Percentiles rank a stretch among this genome's conserved stretches.
Conservation (phyloP, 2,888 invertebrate species). For the Sialis fuliginosa region DNA sequence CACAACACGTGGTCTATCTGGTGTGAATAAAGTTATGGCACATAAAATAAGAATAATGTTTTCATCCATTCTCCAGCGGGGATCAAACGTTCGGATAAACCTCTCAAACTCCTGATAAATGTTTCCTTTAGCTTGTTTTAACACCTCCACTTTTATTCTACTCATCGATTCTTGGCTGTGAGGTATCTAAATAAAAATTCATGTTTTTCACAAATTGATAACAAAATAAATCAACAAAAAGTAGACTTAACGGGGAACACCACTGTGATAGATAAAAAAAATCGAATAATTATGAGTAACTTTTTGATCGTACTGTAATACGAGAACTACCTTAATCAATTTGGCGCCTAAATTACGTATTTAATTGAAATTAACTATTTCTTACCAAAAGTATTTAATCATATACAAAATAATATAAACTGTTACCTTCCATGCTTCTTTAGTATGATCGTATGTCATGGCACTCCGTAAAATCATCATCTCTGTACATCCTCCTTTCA, state of each 20-base stretch:
- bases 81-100: conserved; percentile 72
- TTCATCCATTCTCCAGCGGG: conserved; percentile 72
- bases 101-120: conserved; percentile 74
- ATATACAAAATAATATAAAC: not conserved
- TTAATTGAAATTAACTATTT: no score
- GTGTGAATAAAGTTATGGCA: conserved; percentile 80
- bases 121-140: conserved; percentile 81
- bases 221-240: not conserved
- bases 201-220: not conserved
- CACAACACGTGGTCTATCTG: conserved; percentile 60
- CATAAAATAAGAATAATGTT: conserved; percentile 80
- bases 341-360: no score
- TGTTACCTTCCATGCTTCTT: conserved; percentile 74
- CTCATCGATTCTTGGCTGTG: conserved; percentile 58
- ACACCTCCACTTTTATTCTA: conserved; percentile 70
- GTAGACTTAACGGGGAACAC: not conserved
- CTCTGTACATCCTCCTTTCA: conserved; percentile 91
- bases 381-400: no score
- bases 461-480: conserved; percentile 90
- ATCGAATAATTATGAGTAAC: not conserved
- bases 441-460: conserved; percentile 76
- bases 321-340: no score
- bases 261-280: not conserved
- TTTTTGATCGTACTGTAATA: not conserved
- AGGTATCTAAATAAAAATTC: conserved; percentile 40